Conservation (phyloP, 2,113 vertebrate species). For the Crotophaga sulcirostris region DNA sequence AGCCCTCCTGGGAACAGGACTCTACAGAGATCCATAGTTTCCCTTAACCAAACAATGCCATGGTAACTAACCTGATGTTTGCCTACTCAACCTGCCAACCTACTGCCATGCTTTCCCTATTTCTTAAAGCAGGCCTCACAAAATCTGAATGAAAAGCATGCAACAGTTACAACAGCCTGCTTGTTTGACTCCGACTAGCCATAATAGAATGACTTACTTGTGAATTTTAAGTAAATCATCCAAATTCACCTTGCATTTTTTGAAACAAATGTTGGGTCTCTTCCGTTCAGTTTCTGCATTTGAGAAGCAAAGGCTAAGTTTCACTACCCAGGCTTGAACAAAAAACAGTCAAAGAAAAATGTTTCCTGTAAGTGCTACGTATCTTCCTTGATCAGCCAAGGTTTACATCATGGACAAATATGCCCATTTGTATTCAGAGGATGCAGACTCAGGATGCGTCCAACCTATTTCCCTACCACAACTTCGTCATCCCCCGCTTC, state of each 20-base stretch:
- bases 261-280: neutral
- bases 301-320: neutral
- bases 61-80: neutral
- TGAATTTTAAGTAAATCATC: neutral
- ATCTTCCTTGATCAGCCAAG: neutral
- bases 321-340: neutral
- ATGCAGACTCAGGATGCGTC: neutral
- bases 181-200: neutral
- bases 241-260: neutral
- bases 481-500: neutral
- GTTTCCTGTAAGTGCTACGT: neutral
- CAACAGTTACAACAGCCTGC: neutral
- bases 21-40: neutral
- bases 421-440: neutral
- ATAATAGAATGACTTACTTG: neutral
- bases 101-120: neutral
- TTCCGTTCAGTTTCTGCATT: neutral
- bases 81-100: neutral
- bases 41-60: neutral
- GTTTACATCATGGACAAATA: slow-evolving; percentile 10
- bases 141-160: neutral
- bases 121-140: neutral
- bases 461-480: slow-evolving; percentile 18
- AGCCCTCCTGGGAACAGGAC: neutral
- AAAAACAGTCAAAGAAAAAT: neutral